Evolutionary conservation across 2,797 vertebrate species (phyloP).

Genomic region (Emys orbicularis): DNA sequence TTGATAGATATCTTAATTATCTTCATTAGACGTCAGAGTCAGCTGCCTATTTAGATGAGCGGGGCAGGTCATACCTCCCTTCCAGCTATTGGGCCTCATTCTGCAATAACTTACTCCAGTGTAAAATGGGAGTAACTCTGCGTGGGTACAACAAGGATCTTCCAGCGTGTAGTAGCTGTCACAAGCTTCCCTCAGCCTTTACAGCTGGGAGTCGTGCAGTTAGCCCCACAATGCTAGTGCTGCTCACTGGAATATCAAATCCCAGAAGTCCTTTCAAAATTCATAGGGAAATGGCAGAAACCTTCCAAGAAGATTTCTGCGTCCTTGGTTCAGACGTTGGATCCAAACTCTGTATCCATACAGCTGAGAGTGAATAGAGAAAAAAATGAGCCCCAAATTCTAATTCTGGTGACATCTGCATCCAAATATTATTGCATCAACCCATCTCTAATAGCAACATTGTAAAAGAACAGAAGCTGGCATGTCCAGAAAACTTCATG

Average conservation of each 20-base stretch:
- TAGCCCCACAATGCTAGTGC: background rate
- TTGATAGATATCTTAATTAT: background rate
- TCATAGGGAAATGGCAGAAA: background rate
- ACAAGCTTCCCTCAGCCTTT: background rate
- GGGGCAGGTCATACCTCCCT: background rate
- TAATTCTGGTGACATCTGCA: background rate
- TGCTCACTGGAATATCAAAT: background rate
- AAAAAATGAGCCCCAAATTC: background rate
- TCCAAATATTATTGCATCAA: background rate
- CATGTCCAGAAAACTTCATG: background rate
- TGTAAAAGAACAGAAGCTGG: background rate
- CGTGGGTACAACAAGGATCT: background rate
- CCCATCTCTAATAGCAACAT: background rate
- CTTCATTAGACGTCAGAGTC: background rate
- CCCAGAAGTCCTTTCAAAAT: background rate
- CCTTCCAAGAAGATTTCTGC: background rate
- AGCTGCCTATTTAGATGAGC: background rate
- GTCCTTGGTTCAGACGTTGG: background rate
- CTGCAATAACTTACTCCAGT: background rate
- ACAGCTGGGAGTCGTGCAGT: background rate
- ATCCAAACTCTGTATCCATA: background rate
- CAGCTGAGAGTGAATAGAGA: background rate
- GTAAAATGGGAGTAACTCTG: background rate
- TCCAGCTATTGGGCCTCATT: background rate
- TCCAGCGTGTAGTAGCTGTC: background rate